Percentiles rank a stretch among this genome's conserved stretches.
Conservation (phyloP, 2,888 invertebrate species). For the Lymantria monacha region DNA sequence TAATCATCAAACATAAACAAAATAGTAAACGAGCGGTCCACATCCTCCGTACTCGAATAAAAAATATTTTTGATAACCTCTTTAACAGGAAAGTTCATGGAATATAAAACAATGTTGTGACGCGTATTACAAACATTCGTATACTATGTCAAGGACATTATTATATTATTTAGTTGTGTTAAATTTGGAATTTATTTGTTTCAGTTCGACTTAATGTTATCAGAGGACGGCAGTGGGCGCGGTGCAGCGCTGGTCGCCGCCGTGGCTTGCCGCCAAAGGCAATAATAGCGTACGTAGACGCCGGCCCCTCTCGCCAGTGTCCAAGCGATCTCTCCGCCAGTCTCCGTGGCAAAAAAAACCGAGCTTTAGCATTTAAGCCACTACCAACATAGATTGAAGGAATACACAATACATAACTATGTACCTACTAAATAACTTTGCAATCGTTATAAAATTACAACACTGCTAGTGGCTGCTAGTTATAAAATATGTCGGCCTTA, state of each 20-base stretch:
- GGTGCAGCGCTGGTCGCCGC: conserved; percentile 98
- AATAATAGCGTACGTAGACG: conserved; percentile 39
- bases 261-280: conserved; percentile 87
- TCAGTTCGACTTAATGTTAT: conserved; percentile 95
- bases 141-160: too few species aligned
- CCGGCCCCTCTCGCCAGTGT: conserved; percentile 3
- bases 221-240: conserved; percentile 98
- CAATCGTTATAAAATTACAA: neutral
- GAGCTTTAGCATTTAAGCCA: conserved; percentile 33
- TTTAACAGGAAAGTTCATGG: too few species aligned
- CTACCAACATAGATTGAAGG: conserved; percentile 18
- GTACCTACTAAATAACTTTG: too few species aligned
- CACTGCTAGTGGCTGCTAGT: neutral
- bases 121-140: too few species aligned
- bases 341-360: conserved; percentile 16
- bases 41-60: too few species aligned
- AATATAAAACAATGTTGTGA: too few species aligned
- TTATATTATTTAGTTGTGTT: too few species aligned
- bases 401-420: neutral
- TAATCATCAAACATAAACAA: too few species aligned
- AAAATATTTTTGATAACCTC: too few species aligned
- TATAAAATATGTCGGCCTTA: conserved; percentile 2
- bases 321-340: conserved; percentile 38
- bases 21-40: too few species aligned
- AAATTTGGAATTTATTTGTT: conserved; percentile 41